Evolutionary conservation across 2,113 vertebrate species (phyloP).

Genomic region (Coracopsis vasa): DNA sequence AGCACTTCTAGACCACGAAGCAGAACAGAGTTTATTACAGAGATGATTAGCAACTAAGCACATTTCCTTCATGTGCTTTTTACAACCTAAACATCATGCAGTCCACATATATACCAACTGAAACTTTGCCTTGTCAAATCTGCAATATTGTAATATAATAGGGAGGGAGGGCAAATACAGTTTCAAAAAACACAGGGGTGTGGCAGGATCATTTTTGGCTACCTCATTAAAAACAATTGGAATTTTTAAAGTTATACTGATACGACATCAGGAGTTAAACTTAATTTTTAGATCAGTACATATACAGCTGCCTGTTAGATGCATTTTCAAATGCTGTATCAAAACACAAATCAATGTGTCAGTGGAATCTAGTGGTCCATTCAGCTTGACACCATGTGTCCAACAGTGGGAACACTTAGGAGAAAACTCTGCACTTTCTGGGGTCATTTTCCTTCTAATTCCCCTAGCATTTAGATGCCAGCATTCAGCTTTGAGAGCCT

Average conservation of each 20-base stretch:
- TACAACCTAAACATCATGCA: background rate
- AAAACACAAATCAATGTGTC: background rate
- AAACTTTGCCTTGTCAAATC: background rate
- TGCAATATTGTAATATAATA: background rate
- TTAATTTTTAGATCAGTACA: background rate
- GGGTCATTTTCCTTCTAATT: background rate
- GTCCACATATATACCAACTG: background rate
- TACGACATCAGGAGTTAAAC: background rate
- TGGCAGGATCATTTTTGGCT: background rate
- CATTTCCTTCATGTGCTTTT: background rate
- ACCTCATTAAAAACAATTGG: background rate
- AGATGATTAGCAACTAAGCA: slow-evolving; percentile 26
- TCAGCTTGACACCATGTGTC: accelerated
- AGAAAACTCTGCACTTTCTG: background rate
- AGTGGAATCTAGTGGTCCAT: background rate
- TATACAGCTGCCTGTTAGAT: background rate
- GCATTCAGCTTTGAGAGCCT: background rate
- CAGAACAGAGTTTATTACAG: slow-evolving; percentile 44
- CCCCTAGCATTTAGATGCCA: background rate
- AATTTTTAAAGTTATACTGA: background rate
- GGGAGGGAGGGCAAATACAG: background rate
- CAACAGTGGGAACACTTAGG: background rate
- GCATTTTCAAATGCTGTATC: background rate
- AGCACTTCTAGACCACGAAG: background rate
- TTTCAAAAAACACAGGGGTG: background rate